Evolutionary conservation across 2,113 vertebrate species (phyloP), one percentile per base, ranked within the genome.

Genomic region (Podarcis cretensis): DNA sequence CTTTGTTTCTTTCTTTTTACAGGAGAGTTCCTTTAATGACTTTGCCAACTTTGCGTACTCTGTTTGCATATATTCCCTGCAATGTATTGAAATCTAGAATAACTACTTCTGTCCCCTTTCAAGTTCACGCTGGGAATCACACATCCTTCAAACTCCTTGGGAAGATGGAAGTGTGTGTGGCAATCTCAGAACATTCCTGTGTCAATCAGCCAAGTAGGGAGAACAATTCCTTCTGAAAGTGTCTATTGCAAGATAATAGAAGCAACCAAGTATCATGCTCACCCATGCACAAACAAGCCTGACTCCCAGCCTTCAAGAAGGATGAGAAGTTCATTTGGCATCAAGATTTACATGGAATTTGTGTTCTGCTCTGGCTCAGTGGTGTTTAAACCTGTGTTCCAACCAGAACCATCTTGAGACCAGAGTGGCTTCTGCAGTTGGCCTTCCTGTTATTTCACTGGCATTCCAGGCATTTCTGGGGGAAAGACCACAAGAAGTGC

Each of bases 181-280:
- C 65, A 27, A 3, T 63, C 13, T 2, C 0, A 1, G 65, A 48
- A 76, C 2, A 2, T 10, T 30, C 3, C 30, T 0, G 0, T 1
- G 0, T 12, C 80, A 71, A 59, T 16, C 35, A 25, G 43, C 48
- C 83, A 84, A 84, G 54, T 57, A 73, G 68, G 21, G 48, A 84
- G 68, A 73, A 84, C 43, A 37, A 75, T 74, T 35, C 59, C 69
- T 37, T 57, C 35, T 18, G 40, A 85, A n/a, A 76, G 14, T 10
- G 63, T 54, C 0, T 77, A 65, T 43, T 66, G 35, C 35, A 85
- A 77, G 32, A 86, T 86, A 86, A 43, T 20, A 77, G 65, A 27
- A 43, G 35, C 8, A 86, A 43, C 25, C 20, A 76, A 32, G 16
- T 65, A 35, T 40, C 37, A 32, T 8, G 8, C 35, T 12, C n/a